These are phyloP conservation scores for Corythoichthys intestinalis DNA, from an alignment of 2,113 vertebrate genomes.

Conservation along the genomic window DNA sequence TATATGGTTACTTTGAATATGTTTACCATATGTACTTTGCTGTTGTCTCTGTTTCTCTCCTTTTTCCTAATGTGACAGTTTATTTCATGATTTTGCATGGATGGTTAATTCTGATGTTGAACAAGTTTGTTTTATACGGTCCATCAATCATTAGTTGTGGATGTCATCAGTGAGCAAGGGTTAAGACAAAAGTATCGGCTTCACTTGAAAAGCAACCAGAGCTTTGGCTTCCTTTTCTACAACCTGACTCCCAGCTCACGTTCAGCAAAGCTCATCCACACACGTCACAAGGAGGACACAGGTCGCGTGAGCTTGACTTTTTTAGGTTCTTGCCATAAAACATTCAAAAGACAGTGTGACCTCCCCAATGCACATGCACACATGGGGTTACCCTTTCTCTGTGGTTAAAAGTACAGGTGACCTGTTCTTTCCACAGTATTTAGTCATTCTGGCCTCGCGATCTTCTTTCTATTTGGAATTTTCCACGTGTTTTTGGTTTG, in stretches of 20 bases:
- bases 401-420: constrained; percentile 15
- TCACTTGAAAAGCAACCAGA: constrained; percentile 57
- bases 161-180: constrained; percentile 5
- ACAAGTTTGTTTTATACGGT: constrained; percentile 7
- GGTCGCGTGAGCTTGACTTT: neutral
- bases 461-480: constrained; percentile 2
- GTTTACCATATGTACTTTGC: too few species aligned
- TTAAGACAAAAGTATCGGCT: constrained; percentile 31
- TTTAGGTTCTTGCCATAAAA: constrained; percentile 47
- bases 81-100: neutral
- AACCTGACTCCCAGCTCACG: constrained; percentile 50
- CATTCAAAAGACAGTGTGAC: constrained; percentile 47
- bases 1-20: too few species aligned
- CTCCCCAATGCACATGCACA: constrained; percentile 2
- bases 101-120: neutral
- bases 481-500: neutral
- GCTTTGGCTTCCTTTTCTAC: constrained; percentile 54
- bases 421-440: constrained; percentile 39
- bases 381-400: neutral
- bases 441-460: constrained; percentile 20
- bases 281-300: neutral
- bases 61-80: neutral
- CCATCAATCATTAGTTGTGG: constrained; percentile 8
- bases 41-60: too few species aligned
- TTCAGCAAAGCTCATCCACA: constrained; percentile 10